Evolutionary conservation across 1,140 invertebrate genomes (phyloP).

Genomic region (Campoletis sonorensis): DNA sequence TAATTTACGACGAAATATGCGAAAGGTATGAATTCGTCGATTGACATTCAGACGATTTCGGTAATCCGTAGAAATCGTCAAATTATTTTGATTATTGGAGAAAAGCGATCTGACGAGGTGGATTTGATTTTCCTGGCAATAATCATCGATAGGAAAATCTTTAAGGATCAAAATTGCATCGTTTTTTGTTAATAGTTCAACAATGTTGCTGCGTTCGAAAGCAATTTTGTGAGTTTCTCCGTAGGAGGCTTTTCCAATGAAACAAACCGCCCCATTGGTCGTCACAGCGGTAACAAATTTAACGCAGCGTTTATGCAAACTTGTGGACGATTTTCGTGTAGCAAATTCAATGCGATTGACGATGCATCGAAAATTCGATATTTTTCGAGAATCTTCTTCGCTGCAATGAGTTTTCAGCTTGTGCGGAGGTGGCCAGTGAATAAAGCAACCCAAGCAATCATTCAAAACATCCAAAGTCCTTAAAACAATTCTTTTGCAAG

Average conservation of each 20-base stretch:
- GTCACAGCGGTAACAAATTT: constrained; percentile 66
- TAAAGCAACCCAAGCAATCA: constrained; percentile 33
- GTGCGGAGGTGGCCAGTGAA: constrained; percentile 38
- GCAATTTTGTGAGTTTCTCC: constrained; percentile 62
- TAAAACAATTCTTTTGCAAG: constrained; percentile 26
- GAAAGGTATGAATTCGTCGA: constrained; percentile 20
- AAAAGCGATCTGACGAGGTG: constrained; percentile 41
- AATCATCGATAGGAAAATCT: constrained; percentile 55
- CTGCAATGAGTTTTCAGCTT: constrained; percentile 26
- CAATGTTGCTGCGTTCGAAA: constrained; percentile 43
- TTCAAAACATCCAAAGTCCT: constrained; percentile 18
- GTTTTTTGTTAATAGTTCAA: constrained; percentile 20
- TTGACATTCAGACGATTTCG: constrained; percentile 22
- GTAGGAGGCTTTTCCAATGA: constrained; percentile 60
- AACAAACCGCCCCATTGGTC: constrained; percentile 61
- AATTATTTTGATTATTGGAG: constrained; percentile 42
- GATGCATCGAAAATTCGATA: constrained; percentile 47
- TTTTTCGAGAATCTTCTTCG: constrained; percentile 44
- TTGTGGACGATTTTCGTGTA: constrained; percentile 47
- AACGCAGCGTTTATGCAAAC: constrained; percentile 62
- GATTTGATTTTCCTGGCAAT: constrained; percentile 43
- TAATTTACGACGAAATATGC: constrained; percentile 38
- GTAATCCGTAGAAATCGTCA: constrained; percentile 52
- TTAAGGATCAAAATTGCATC: constrained; percentile 52
- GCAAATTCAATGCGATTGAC: constrained; percentile 59